Base-by-base conservation (phyloP, 2,888 invertebrate genomes). In the Camponotus fellah region DNA sequence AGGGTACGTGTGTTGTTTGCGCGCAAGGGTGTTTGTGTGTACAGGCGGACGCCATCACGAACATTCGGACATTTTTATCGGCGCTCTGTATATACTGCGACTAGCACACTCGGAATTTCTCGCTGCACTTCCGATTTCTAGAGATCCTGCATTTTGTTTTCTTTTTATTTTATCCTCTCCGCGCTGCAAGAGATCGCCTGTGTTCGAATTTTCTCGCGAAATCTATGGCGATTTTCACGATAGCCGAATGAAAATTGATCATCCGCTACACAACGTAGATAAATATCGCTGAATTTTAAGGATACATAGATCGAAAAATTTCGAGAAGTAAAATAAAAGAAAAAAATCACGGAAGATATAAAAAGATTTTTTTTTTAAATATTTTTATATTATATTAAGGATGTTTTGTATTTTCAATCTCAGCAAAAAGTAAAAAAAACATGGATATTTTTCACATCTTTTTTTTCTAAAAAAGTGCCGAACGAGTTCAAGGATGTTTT, bases 71-170 rank as follows among this genome's bases (percentile, higher is more conserved):
- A 68, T 68, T 68, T 77, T 77, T 77, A 77, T 77, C 77, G 77
- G 77, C n/a, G 77, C 14, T 56, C 76, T 68, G n/a, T 77, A 68
- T 77, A 77, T 77, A 68, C n/a, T 46, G 69, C 56, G 37, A 43
- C 56, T 56, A 77, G 40, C 66, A 34, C 76, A 34, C 77, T 68
- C 58, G 77, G 68, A 58, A 77, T 68, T 68, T 43, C 68, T 77
- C 68, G 56, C 77, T 68, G 43, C 56, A 68, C 77, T 77, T 77
- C 68, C 77, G 77, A 68, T 77, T 68, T 77, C 77, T 68, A 32
- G 68, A 68, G 56, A 77, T 43, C 68, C 68, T 2, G 58, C 58
- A 68, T 58, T 53, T 53, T 68, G 68, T 58, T 68, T 56, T 21
- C 68, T 68, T 68, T 77, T 68, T 68, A 21, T n/a, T 77, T 58